Conservation (phyloP, 2,113 vertebrate genomes). For the Coturnix japonica region DNA sequence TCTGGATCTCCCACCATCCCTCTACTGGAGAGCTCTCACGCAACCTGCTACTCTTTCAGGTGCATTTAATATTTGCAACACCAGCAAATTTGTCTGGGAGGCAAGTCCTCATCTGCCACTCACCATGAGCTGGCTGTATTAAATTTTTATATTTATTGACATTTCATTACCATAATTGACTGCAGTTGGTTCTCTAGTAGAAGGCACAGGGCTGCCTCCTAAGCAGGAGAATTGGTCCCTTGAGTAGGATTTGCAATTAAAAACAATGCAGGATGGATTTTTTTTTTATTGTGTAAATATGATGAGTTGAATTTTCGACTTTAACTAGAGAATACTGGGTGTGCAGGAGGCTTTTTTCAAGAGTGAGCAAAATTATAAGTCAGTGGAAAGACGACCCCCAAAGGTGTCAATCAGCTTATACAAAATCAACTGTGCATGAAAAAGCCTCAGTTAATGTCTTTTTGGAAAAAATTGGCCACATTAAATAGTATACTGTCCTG, state of each 20-base stretch:
- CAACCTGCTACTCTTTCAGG: conserved; percentile 83
- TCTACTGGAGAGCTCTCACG: conserved; percentile 67
- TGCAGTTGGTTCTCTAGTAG: conserved; percentile 87
- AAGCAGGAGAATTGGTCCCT: conserved; percentile 87
- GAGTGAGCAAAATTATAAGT: conserved; percentile 86
- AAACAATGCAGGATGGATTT: conserved; percentile 88
- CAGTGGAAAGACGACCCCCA: conserved; percentile 82
- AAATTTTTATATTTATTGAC: conserved; percentile 99
- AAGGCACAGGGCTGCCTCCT: conserved; percentile 85
- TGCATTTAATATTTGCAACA: conserved; percentile 92
- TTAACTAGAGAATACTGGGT: conserved; percentile 81
- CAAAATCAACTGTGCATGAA: conserved; percentile 92
- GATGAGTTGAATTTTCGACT: conserved; percentile 86
- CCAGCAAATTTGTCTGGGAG: conserved; percentile 96
- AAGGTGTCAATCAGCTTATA: conserved; percentile 93
- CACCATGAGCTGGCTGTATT: conserved; percentile 93
- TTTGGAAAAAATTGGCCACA: neutral
- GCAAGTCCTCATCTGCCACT: conserved; percentile 96
- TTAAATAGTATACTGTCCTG: neutral
- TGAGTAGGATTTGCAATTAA: conserved; percentile 95
- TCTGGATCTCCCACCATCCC: conserved; percentile 66
- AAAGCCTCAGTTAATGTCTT: conserved; percentile 81
- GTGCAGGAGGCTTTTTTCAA: conserved; percentile 77
- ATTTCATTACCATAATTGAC: conserved; percentile 99
- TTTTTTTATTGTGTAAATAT: conserved; percentile 93